These are phyloP conservation scores for Macrobrachium rosenbergii DNA, from an alignment of 1,140 invertebrate species.

Conservation along the genomic window DNA sequence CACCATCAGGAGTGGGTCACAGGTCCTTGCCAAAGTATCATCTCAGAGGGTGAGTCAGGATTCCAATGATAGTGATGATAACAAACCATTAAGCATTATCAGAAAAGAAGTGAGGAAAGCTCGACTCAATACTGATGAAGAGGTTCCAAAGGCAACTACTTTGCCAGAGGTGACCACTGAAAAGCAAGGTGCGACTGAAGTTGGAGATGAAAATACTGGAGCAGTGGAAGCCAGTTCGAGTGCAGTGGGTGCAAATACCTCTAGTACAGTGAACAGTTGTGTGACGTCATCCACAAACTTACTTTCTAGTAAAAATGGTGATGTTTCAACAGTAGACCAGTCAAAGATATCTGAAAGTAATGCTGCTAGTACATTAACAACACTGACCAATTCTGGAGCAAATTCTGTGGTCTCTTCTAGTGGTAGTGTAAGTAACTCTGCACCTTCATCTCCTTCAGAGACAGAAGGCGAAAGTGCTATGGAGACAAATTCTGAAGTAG, in stretches of 20 bases:
- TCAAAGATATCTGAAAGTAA: neutral
- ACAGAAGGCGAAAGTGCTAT: neutral
- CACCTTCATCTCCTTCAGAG: neutral
- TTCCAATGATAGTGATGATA: conserved; percentile 61
- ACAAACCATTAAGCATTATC: conserved; percentile 52
- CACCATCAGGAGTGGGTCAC: conserved; percentile 81
- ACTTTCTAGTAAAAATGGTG: too few relatives aligned
- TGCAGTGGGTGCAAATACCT: neutral
- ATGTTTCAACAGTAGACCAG: too few relatives aligned
- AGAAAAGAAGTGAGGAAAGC: conserved; percentile 62
- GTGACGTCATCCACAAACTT: too few relatives aligned
- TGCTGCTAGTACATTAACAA: neutral
- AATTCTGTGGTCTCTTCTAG: too few relatives aligned
- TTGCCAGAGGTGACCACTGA: too few relatives aligned
- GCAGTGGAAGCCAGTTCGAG: neutral
- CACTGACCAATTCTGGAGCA: neutral
- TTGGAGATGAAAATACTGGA: too few relatives aligned
- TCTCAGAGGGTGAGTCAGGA: conserved; percentile 67
- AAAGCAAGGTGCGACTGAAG: too few relatives aligned
- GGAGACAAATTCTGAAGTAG: conserved; percentile 1
- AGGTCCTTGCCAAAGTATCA: conserved; percentile 75
- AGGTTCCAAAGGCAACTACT: neutral
- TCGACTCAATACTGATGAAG: conserved; percentile 41
- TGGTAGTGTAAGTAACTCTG: neutral
- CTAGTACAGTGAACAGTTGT: neutral